phyloP scores from a whole-genome alignment of 2,113 vertebrate genomes.

The Piaya cayana region DNA sequence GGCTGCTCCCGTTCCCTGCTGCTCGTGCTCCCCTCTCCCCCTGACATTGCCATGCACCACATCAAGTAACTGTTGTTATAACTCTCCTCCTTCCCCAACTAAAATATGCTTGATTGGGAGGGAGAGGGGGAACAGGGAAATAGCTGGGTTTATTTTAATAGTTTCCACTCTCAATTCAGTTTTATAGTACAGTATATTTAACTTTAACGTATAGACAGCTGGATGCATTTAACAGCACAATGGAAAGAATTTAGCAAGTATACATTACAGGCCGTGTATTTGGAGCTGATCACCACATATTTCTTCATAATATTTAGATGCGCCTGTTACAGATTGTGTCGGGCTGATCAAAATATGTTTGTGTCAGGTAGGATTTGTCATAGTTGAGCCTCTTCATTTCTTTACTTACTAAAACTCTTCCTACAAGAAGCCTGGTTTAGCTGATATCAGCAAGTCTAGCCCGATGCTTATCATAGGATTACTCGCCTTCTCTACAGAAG shows the following conservation, averaged over 20 bases:
- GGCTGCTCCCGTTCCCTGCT: neutral
- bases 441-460: slow-evolving; percentile 56
- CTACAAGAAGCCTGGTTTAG: slow-evolving; percentile 8
- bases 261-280: slow-evolving; percentile 62
- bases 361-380: slow-evolving; percentile 58
- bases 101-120: slow-evolving; percentile 64
- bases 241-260: slow-evolving; percentile 67
- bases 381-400: slow-evolving; percentile 12
- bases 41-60: slow-evolving; percentile 24
- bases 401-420: slow-evolving; percentile 21
- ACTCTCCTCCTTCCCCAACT: slow-evolving; percentile 51
- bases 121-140: slow-evolving; percentile 37
- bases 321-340: neutral
- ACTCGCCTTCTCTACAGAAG: slow-evolving; percentile 25
- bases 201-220: slow-evolving; percentile 71
- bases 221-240: slow-evolving; percentile 73
- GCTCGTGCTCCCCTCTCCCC: neutral
- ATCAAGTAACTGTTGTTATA: slow-evolving; percentile 50
- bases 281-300: slow-evolving; percentile 53
- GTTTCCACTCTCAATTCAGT: slow-evolving; percentile 70
- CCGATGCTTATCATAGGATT: neutral
- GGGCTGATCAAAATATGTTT: slow-evolving; percentile 50
- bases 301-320: slow-evolving; percentile 67
- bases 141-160: slow-evolving; percentile 73
- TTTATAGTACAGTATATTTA: slow-evolving; percentile 74